Percentiles rank a stretch among this genome's conserved stretches.
phyloP scores from a whole-genome alignment of 2,888 invertebrate species.

The Cistogaster globosa region DNA sequence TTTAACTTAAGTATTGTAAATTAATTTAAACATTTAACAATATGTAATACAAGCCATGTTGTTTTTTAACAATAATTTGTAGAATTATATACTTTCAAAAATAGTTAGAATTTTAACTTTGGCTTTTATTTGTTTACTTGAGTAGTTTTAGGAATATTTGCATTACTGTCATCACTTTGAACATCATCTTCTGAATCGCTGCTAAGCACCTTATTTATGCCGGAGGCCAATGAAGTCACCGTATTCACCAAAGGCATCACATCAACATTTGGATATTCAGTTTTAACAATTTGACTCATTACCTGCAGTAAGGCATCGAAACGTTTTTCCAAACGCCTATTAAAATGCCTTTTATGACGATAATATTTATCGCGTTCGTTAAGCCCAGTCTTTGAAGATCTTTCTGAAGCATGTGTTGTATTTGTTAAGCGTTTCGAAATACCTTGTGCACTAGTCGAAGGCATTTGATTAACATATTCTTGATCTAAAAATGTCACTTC shows the following conservation, averaged over 20 bases:
- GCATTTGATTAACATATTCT: conserved; percentile 43
- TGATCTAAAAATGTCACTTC: conserved; percentile 18
- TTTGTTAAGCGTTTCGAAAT: background rate
- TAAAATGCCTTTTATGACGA: conserved; percentile 78
- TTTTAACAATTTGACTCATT: conserved; percentile 77
- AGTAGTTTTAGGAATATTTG: conserved; percentile 45
- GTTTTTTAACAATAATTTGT: too few species aligned
- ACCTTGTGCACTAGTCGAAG: conserved; percentile 53
- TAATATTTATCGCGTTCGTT: conserved; percentile 78
- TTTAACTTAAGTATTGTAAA: too few species aligned
- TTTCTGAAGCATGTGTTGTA: conserved; percentile 15
- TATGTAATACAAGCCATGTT: too few species aligned
- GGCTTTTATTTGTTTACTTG: conserved; percentile 17
- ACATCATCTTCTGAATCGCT: conserved; percentile 61
- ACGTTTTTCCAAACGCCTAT: conserved; percentile 79
- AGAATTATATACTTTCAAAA: background rate
- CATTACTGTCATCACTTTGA: conserved; percentile 48
- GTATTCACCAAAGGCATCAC: conserved; percentile 70
- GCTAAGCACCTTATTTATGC: conserved; percentile 50
- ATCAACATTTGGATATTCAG: conserved; percentile 77
- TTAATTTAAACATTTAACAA: too few species aligned
- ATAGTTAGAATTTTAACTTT: too few species aligned
- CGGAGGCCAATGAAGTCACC: conserved; percentile 50
- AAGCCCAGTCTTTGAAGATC: background rate
- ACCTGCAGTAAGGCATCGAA: conserved; percentile 77